Percentiles rank a stretch among this genome's conserved stretches.
Conservation (phyloP, 1,140 invertebrate genomes). For the Propsilocerus akamusi region DNA sequence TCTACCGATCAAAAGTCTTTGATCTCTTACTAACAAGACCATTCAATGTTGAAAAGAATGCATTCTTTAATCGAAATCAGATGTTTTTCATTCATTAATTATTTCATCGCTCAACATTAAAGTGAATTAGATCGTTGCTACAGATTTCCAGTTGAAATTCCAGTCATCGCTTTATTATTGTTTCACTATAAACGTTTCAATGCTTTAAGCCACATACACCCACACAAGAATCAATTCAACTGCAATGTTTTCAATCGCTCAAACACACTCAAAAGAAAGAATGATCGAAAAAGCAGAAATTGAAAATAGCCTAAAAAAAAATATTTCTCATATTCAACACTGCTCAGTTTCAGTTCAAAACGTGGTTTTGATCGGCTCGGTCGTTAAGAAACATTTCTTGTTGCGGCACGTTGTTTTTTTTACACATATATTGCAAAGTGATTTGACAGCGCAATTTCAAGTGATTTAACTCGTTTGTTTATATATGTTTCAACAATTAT, state of each 20-base stretch:
- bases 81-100: background rate
- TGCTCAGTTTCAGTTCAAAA: background rate
- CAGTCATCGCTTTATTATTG: background rate
- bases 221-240: too few relatives aligned
- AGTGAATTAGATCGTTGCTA: too few relatives aligned
- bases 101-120: background rate
- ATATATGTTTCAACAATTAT: background rate
- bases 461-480: background rate
- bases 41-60: too few relatives aligned
- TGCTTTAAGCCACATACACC: too few relatives aligned
- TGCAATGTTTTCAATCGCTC: too few relatives aligned
- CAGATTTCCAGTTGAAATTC: background rate
- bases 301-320: background rate
- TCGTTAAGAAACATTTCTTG: background rate
- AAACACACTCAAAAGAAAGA: background rate
- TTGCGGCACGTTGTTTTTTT: background rate
- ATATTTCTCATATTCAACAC: too few relatives aligned
- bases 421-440: background rate
- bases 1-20: too few relatives aligned
- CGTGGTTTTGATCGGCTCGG: background rate
- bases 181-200: too few relatives aligned
- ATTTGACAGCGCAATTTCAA: background rate
- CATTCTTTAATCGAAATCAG: slow-evolving; percentile 3
- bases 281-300: background rate
- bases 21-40: too few relatives aligned